Conservation (phyloP, 2,797 vertebrate genomes). For the Rhinella marina region DNA sequence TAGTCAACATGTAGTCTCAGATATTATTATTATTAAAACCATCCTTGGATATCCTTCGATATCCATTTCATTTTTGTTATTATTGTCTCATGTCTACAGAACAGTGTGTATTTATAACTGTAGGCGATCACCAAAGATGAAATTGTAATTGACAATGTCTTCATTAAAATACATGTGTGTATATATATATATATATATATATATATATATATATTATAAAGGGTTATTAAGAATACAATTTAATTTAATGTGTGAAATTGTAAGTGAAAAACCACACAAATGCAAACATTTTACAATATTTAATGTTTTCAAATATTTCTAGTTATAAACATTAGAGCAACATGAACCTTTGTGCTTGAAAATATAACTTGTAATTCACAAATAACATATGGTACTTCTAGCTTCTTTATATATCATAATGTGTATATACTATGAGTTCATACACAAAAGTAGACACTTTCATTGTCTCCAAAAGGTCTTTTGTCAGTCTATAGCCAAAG, state of each 20-base stretch:
- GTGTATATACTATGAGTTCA: constrained; percentile 69
- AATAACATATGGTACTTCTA: constrained; percentile 68
- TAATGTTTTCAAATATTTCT: neutral
- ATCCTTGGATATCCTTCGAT: neutral
- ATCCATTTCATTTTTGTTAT: too few relatives aligned
- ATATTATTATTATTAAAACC: neutral
- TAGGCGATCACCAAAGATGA: neutral
- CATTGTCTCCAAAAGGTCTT: constrained; percentile 78
- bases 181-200: too few relatives aligned
- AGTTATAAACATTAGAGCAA: neutral
- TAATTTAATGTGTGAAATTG: neutral
- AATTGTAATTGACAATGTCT: neutral
- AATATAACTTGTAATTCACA: constrained; percentile 23
- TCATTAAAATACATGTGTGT: neutral
- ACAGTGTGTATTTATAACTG: neutral
- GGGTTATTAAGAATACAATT: neutral
- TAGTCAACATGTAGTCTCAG: too few relatives aligned
- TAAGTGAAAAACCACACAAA: neutral
- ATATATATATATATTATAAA: neutral
- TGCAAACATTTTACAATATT: neutral
- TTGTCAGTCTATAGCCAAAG: constrained; percentile 77
- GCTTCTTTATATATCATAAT: constrained; percentile 69
- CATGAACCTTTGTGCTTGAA: neutral
- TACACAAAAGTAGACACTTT: constrained; percentile 71
- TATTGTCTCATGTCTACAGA: neutral